Evolutionary conservation across 2,113 vertebrate genomes (phyloP).

Genomic region (Hypomesus transpacificus): DNA sequence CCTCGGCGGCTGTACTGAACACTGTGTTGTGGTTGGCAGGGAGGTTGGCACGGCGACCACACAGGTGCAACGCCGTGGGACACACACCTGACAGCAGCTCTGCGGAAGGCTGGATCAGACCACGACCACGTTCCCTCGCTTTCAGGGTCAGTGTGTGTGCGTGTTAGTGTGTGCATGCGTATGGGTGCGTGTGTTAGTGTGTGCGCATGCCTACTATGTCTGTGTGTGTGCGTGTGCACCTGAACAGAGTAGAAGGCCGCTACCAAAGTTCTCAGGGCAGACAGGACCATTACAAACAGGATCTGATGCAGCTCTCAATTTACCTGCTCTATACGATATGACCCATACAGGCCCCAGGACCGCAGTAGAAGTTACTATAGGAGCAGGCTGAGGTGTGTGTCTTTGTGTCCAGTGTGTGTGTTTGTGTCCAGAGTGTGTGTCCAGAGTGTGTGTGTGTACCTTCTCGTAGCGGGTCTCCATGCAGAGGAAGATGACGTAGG

Average conservation of each 20-base stretch:
- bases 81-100: conserved; percentile 20
- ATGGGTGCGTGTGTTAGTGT: neutral
- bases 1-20: conserved; percentile 29
- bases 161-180: neutral
- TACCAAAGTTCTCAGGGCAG: too few relatives aligned
- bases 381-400: neutral
- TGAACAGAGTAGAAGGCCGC: neutral
- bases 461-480: conserved; percentile 99
- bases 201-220: neutral
- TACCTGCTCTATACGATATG: too few relatives aligned
- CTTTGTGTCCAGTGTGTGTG: neutral
- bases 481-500: conserved; percentile 97
- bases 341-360: too few relatives aligned
- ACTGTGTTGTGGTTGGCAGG: conserved; percentile 35
- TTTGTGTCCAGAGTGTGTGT: neutral
- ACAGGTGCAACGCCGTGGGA: conserved; percentile 47
- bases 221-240: neutral
- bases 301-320: too few relatives aligned
- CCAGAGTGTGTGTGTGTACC: conserved; percentile 62
- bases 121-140: neutral
- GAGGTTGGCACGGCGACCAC: conserved; percentile 30
- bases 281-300: too few relatives aligned
- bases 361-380: neutral
- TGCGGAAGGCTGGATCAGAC: conserved; percentile 36
- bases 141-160: neutral